Evolutionary conservation across 2,797 vertebrate species (phyloP), one percentile per base, ranked within the genome.

Genomic region (Monodelphis domestica): DNA sequence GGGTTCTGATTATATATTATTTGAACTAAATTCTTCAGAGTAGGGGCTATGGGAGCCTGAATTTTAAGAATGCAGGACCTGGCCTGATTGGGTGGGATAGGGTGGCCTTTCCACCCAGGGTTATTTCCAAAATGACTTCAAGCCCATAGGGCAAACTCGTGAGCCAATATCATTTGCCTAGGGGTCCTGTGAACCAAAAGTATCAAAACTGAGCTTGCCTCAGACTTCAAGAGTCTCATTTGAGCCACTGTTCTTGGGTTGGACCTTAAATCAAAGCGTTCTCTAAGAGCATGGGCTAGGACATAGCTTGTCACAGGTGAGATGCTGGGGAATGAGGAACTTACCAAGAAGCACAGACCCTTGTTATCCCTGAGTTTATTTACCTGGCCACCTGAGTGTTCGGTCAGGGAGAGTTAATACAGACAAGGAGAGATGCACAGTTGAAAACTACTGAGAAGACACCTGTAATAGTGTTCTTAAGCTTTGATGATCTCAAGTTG

Each of bases 101-200:
- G 38, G n/a, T 4, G 30, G 84, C 0, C 70, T 50, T 93, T 95
- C 88, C 28, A 59, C 55, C n/a, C 38, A 24, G 38, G 50, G 33
- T 50, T 21, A 45, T 78, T 78, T 78, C n/a, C 70, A 54, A 93
- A 89, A 89, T 93, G 50, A 57, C 57, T 91, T 94, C 89, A 95
- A 24, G 92, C 15, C 54, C 88, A 38, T 14, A 29, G 21, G 4
- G 14, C 53, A 91, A 88, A 89, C 87, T 50, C 78, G 54, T 7
- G 50, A 91, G 87, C 26, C 87, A 91, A 38, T 24, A 91, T 94
- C 55, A 87, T 10, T n/a, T 12, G 88, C 63, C n/a, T 7, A 52
- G 54, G 38, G 90, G 91, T 53, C 53, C 45, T 45, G 50, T 56
- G 29, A 4, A 45, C 21, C 92, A 94, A 88, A 78, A 92, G 88